Conservation (phyloP, 2,113 vertebrate species). For the Odocoileus virginianus region DNA sequence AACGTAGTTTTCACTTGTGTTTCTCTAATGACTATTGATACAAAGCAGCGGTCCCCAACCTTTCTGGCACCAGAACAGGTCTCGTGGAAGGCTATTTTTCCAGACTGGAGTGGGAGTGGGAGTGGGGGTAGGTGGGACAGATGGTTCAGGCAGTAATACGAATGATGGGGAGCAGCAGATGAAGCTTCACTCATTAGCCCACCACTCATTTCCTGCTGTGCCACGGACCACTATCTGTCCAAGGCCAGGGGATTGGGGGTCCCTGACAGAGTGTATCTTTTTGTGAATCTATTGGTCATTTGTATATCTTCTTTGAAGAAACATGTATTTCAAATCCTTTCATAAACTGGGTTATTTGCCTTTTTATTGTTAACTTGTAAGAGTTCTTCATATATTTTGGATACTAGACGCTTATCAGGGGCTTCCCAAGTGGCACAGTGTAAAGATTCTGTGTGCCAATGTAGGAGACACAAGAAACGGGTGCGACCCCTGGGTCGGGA, state of each 20-base stretch:
- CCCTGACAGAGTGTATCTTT: background rate
- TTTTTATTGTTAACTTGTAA: background rate
- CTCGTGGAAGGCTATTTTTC: background rate
- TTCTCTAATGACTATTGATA: background rate
- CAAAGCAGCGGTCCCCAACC: background rate
- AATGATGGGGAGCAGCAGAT: background rate
- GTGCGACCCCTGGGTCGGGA: fast-evolving
- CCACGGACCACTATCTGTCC: background rate
- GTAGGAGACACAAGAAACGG: background rate
- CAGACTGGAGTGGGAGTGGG: background rate
- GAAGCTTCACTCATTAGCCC: background rate
- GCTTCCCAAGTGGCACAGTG: background rate
- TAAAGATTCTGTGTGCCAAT: background rate
- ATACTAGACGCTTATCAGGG: background rate
- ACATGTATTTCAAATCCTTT: background rate
- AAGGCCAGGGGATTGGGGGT: background rate
- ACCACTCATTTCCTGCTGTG: background rate
- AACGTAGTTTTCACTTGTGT: background rate
- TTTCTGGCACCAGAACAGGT: background rate
- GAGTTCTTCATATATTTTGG: background rate
- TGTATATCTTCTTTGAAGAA: background rate
- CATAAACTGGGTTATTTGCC: background rate
- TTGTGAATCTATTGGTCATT: background rate
- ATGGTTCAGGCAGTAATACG: background rate
- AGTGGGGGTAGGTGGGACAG: background rate